Conservation (phyloP, 1,140 invertebrate genomes). For the Phymastichus coffea region DNA sequence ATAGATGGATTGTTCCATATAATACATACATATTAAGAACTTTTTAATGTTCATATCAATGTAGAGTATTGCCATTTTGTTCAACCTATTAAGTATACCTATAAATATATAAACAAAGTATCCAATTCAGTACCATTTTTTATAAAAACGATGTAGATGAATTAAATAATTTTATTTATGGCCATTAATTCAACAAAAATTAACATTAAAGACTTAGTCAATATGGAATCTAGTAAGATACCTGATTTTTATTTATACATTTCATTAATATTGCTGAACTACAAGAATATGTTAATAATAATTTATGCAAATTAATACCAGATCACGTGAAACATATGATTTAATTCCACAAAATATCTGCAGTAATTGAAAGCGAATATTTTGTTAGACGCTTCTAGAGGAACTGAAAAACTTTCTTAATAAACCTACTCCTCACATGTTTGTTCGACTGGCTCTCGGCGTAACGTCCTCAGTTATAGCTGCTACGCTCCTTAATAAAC, state of each 20-base stretch:
- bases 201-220: no score
- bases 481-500: background rate
- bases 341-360: background rate
- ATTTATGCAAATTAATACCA: no score
- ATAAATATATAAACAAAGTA: constrained; percentile 39
- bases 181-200: background rate
- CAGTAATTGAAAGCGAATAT: background rate
- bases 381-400: background rate
- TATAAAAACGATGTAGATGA: constrained; percentile 4
- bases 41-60: constrained; percentile 45
- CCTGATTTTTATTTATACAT: no score
- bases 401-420: background rate
- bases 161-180: background rate
- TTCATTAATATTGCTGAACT: background rate
- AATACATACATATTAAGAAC: constrained; percentile 35
- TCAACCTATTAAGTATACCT: constrained; percentile 41
- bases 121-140: constrained; percentile 30
- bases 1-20: constrained; percentile 42
- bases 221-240: no score
- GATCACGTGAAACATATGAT: background rate
- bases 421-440: background rate
- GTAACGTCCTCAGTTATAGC: background rate
- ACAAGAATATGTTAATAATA: background rate
- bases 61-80: constrained; percentile 40
- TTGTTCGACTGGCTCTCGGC: background rate